Conservation (phyloP, 2,888 invertebrate genomes). For the Desoria tigrina region DNA sequence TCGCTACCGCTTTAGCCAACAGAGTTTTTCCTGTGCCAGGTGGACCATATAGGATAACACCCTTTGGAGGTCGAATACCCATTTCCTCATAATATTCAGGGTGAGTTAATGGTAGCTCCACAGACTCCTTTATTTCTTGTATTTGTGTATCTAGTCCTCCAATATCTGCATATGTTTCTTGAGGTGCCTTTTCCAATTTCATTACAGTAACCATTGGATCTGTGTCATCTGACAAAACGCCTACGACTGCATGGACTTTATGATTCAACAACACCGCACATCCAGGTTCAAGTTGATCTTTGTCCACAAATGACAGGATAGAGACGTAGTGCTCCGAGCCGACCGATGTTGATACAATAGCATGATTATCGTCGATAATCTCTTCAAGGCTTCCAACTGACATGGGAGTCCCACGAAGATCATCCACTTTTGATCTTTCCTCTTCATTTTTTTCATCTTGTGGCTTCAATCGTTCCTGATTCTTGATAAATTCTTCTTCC, state of each 20-base stretch:
- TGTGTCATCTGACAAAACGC: slow-evolving; percentile 96
- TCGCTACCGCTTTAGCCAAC: slow-evolving; percentile 97
- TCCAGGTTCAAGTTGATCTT: slow-evolving; percentile 97
- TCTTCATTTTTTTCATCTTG: slow-evolving; percentile 98
- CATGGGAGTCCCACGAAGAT: slow-evolving; percentile 98
- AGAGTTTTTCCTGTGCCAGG: slow-evolving; percentile 99
- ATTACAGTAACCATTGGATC: slow-evolving; percentile 99
- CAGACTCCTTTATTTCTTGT: slow-evolving; percentile 97
- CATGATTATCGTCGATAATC: slow-evolving; percentile 99
- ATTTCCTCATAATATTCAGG: slow-evolving; percentile 99
- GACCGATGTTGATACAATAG: slow-evolving; percentile 97
- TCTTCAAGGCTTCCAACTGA: slow-evolving; percentile 99
- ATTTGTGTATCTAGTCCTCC: slow-evolving; percentile 91
- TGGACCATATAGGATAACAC: slow-evolving; percentile 81
- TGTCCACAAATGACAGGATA: slow-evolving; percentile 98
- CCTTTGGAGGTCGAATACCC: slow-evolving; percentile 99
- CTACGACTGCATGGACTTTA: slow-evolving; percentile 99
- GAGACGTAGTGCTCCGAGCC: slow-evolving; percentile 99
- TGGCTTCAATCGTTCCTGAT: slow-evolving; percentile 96
- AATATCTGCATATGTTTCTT: slow-evolving; percentile 98
- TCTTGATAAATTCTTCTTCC: slow-evolving; percentile 99
- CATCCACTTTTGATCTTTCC: slow-evolving; percentile 65
- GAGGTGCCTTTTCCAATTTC: slow-evolving; percentile 99
- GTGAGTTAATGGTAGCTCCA: slow-evolving; percentile 96
- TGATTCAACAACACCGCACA: slow-evolving; percentile 98